Evolutionary conservation across 2,113 vertebrate genomes (phyloP), one percentile per base, ranked within the genome.

Genomic region (Lepus timidus): DNA sequence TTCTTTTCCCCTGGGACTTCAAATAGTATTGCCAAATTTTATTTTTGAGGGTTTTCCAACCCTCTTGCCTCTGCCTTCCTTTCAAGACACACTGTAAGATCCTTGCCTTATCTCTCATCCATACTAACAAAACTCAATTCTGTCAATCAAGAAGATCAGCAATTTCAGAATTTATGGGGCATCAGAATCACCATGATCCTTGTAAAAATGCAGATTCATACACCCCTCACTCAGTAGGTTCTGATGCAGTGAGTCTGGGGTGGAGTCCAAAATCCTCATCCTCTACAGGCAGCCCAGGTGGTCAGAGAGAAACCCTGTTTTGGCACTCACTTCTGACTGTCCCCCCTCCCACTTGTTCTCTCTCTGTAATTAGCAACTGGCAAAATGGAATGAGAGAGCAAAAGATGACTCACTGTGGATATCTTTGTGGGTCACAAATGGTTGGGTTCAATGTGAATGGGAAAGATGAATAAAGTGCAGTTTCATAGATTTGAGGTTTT

Each of bases 351-450:
- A 14, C 27, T 87, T 29, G 4, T 61, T 89, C 36, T 91, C 23
- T 84, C 52, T 85, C n/a, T 74, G 4, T 93, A 64, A 88, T 95
- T 86, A 96, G 76, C 74, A 80, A 20, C 22, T 67, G 76, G 29
- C 80, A 81, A 85, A 80, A 92, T 51, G 49, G n/a, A 85, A 76
- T 1, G 27, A 94, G 31, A 61, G 71, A 87, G 71, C 9, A 70
- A 52, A 75, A n/a, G 13, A 23, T 92, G 91, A 96, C 39, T 96
- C 88, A 94, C 80, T 2, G 0, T 74, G 27, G 51, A 39, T 84
- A 80, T 96, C 75, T 95, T 94, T 96, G 70, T 95, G 93, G 93
- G 64, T 94, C 79, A 84, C 79, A 95, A 92, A 88, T 94, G 91
- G 52, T 88, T 96, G 74, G 39, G 58, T 95, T 97, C 55, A 74